Evolutionary conservation across 1,140 invertebrate species (phyloP), one percentile per base, ranked within the genome.

Genomic region (Andrena cerasifolii): DNA sequence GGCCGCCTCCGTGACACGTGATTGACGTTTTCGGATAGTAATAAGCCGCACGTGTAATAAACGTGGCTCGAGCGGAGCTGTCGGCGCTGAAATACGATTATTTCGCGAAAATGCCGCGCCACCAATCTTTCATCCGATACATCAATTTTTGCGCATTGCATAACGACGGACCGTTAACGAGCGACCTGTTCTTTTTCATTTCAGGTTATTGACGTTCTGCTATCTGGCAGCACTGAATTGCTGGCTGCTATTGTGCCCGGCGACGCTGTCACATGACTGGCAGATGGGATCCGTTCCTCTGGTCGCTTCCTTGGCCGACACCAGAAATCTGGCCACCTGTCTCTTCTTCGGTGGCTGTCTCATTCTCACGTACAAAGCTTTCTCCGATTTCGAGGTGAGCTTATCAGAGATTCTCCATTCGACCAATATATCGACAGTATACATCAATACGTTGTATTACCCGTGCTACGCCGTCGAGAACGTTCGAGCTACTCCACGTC

Each of bases 281-380:
- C 96, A 97, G 90, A 97, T 97, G 96, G 96, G 96, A 33, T 97
- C 96, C 14, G 94, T 97, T 56, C 96, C 96, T 33, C 91, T 97
- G 45, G 94, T 98, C 51, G 95, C 95, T 61, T 95, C 94, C 47
- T 88, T 94, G 5, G 93, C 93, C 58, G 96, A 97, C 91, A 93
- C 93, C 8, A 93, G 96, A 80, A 96, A 97, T 88, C 86, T 97
- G 51, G 93, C 95, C 28, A 96, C 96, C 1, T 94, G 94, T 83
- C 92, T 96, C 28, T 95, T 96, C 59, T 94, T 95, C 82, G 93
- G 94, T 62, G 91, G 94, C 16, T 92, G 94, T 49, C 80, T 95
- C 49, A 88, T 95, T 4, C 89, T 96, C 28, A 93, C 93, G 3
- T 94, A 95, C 89, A 93, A 93, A 87, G 94, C 94, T 85, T 89